Base-by-base conservation (phyloP, 2,797 vertebrate genomes). In the Arnoldichthys spilopterus region DNA sequence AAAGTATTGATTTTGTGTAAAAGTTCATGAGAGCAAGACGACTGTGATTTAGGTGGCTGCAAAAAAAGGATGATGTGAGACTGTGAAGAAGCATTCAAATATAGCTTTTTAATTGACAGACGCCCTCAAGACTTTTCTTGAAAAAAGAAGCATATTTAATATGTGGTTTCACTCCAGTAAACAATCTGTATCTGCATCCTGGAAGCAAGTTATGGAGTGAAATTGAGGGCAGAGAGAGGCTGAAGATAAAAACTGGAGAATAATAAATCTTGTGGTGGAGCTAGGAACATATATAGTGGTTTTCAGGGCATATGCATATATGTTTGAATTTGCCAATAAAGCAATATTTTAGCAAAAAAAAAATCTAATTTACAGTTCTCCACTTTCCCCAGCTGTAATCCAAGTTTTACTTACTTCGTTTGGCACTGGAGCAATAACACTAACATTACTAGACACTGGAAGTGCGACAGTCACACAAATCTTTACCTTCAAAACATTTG, bases 1-100 rank as follows among this genome's bases (percentile, higher is more conserved):
- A 81, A 73, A 32, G 34, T 43, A 54, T 56, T 80, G 84, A 90
- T 87, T 84, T 81, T 83, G 82, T 80, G 76, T 77, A 84, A 86
- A 76, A 22, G 62, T 8, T 43, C 22, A 56, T 51, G 9, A n/a
- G 30, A 47, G 47, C 37, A 4, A 4, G 90, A 66, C 30, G 24
- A 66, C 2, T 22, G 37, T 12, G 74, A 37, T 16, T 49, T 32
- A 30, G 32, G 13, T 56, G 9, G 54, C 53, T 30, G 34, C 18
- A n/a, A 13, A n/a, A 32, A 51, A 61, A 30, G 26, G 12, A 61
- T 28, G 56, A 24, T 5, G 4, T 30, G 12, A 32, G 28, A 32
- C 45, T 70, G 32, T 51, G 1, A 20, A 51, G 28, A 32, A 51
- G 22, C 8, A 11, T 70, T 70, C 18, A 15, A 32, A 51, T 12